Evolutionary conservation across 2,888 invertebrate genomes (phyloP), one percentile per base, ranked within the genome.

Genomic region (Cremastinae sp.): DNA sequence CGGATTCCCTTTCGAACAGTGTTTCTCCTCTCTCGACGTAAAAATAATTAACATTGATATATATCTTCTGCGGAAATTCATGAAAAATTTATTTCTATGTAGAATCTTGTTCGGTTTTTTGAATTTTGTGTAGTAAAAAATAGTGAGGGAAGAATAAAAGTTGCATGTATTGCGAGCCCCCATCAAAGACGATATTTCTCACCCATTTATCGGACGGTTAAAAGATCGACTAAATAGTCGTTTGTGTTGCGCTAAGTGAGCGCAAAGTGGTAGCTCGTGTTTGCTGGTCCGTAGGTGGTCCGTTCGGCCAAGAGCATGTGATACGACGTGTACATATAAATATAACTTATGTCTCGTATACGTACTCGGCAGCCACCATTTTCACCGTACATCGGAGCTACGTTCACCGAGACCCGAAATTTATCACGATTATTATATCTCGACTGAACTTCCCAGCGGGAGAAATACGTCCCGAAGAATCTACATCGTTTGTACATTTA

Each of bases 241-340:
- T 84, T 84, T 82, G 82, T 82, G 84, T 83, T 79, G 78, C 79
- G 83, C 83, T 87, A 86, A 88, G 88, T 86, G 87, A 84, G 86
- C 87, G 86, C 86, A 87, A 88, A 89, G 89, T 89, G 87, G 86
- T 82, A 84, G 87, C 82, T 81, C 85, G 83, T 88, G 89, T 89
- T 79, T 56, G 73, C 69, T 68, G 58, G 78, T 56, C 88, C 82
- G 83, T 84, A 85, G 88, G 87, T 85, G 87, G 87, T 84, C 86
- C 80, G 61, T 71, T 22, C 51, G 70, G 58, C 43, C 61, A 28
- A 22, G 34, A 18, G 58, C 38, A 58, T 62, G 62, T 61, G 74
- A 74, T 73, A 65, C 76, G 59, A 69, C 64, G 69, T 59, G 18
- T 56, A 38, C 56, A 36, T 18, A 56, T 64, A 71, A 47, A 38